Evolutionary conservation across 2,113 vertebrate species (phyloP).

Genomic region (Dendropsophus ebraccatus): DNA sequence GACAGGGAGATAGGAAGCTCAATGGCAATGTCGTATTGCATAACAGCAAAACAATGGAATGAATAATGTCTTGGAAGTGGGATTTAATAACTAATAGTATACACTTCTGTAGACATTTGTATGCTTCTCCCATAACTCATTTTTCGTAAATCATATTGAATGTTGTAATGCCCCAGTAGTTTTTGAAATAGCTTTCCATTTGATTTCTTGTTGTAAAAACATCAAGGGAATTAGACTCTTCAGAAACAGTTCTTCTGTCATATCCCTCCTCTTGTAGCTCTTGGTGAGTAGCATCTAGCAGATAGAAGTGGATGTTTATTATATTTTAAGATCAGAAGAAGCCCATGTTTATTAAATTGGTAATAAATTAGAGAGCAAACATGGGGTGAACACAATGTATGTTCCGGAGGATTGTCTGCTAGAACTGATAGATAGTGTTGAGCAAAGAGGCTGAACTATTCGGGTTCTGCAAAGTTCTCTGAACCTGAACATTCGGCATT

Average conservation of each 20-base stretch:
- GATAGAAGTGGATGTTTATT: neutral
- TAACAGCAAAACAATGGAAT: neutral
- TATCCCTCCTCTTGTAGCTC: neutral
- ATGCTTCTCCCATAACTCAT: slow-evolving; percentile 3
- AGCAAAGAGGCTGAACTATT: too few relatives aligned
- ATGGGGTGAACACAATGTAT: neutral
- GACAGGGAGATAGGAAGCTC: neutral
- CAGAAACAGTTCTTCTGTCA: neutral
- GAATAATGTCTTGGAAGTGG: neutral
- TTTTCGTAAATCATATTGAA: slow-evolving; percentile 19
- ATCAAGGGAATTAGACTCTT: slow-evolving; percentile 29
- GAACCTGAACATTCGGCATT: too few relatives aligned
- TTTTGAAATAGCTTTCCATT: slow-evolving; percentile 42
- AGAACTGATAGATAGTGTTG: too few relatives aligned
- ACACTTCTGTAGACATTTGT: neutral
- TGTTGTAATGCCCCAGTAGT: slow-evolving; percentile 27
- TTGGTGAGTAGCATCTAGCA: neutral
- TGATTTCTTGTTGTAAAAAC: slow-evolving; percentile 42
- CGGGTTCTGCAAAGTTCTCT: too few relatives aligned
- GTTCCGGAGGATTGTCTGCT: neutral
- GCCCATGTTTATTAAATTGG: neutral
- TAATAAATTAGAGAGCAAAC: neutral
- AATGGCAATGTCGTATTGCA: neutral
- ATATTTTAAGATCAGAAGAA: neutral
- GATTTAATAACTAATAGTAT: neutral